phyloP scores from a whole-genome alignment of 2,888 invertebrate genomes.

The Pheosia gnoma region DNA sequence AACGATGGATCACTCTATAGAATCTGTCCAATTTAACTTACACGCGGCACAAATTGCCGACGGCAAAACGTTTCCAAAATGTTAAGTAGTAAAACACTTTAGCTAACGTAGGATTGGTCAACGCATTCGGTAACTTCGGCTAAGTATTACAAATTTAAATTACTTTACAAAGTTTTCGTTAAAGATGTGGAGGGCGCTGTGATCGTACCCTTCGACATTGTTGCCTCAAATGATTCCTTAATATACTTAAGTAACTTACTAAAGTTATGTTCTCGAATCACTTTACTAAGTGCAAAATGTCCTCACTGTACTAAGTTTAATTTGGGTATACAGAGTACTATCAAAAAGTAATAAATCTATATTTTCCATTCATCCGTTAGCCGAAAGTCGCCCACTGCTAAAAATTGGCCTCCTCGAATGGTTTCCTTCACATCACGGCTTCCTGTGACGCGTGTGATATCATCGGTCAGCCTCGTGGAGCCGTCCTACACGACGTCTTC shows the following conservation, averaged over 20 bases:
- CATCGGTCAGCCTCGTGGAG: no score
- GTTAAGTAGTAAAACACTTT: conserved; percentile 14
- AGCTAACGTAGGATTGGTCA: conserved; percentile 21
- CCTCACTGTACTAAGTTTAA: no score
- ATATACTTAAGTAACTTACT: not conserved
- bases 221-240: conserved; percentile 9
- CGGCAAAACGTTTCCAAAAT: conserved; percentile 18
- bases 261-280: not conserved
- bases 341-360: no score
- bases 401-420: no score
- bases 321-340: no score
- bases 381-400: no score
- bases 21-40: not conserved
- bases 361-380: not conserved
- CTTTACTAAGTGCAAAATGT: no score
- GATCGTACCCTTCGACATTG: conserved; percentile 5
- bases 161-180: conserved; percentile 22
- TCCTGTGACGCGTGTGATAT: no score
- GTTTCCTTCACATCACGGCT: no score
- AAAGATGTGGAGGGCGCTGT: conserved; percentile 10
- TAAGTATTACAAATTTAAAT: conserved; percentile 34
- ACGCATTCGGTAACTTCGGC: conserved; percentile 18
- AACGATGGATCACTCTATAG: not conserved
- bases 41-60: not conserved
- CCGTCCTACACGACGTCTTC: no score